Evolutionary conservation across 2,888 invertebrate genomes (phyloP).

Genomic region (Leptinotarsa haldemani): DNA sequence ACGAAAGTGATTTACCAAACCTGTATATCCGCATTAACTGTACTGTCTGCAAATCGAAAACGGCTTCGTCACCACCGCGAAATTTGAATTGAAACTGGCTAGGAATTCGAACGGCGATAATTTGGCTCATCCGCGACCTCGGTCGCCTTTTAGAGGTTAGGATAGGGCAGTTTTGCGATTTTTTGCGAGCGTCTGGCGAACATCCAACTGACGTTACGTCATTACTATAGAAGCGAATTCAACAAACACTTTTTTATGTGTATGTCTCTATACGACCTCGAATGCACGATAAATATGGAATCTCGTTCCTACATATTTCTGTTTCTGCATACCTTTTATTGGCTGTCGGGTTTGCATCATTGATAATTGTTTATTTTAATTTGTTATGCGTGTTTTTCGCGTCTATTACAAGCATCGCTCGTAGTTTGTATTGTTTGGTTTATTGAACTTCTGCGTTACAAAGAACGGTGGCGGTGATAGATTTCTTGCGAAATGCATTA

Average conservation of each 20-base stretch:
- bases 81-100: conserved; percentile 20
- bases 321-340: conserved; percentile 17
- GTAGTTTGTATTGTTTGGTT: conserved; percentile 13
- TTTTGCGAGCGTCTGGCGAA: conserved; percentile 52
- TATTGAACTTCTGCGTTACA: background rate
- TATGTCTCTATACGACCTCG: conserved; percentile 35
- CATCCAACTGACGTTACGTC: conserved; percentile 50
- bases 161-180: conserved; percentile 56
- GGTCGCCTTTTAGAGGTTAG: conserved; percentile 46
- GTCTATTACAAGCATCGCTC: background rate
- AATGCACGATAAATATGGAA: conserved; percentile 35
- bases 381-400: conserved; percentile 15
- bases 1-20: background rate
- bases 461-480: background rate
- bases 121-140: conserved; percentile 47
- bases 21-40: conserved; percentile 5
- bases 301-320: conserved; percentile 33
- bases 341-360: conserved; percentile 10
- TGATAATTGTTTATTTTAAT: conserved; percentile 10
- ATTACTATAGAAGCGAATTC: conserved; percentile 43
- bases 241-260: conserved; percentile 38
- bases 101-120: conserved; percentile 32
- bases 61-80: conserved; percentile 20
- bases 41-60: background rate
- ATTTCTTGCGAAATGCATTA: background rate